Base-by-base conservation (phyloP, 1,140 invertebrate species). In the Ylistrum balloti region DNA sequence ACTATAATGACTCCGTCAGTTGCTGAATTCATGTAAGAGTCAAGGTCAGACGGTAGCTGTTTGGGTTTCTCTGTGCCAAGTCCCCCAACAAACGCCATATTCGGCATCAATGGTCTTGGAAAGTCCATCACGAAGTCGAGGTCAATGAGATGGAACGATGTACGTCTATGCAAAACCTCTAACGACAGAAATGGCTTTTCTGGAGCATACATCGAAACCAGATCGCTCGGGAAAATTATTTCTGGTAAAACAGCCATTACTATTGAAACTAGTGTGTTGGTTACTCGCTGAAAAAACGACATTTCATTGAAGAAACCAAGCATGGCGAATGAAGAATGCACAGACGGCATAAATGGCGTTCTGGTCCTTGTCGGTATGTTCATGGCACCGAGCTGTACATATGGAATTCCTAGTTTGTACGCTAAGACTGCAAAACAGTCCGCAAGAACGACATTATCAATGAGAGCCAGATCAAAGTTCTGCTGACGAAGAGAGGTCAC, bases 1-100 rank as follows among this genome's bases (percentile, higher is more conserved):
- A 92, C 91, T 34, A 94, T 33, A 33, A 94, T 88, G 35, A 92
- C 89, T 9, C 93, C 92, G 33, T 92, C 34, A n/a, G 45, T 85
- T 11, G 85, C 88, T 38, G 74, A 41, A 41, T 86, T 33, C 85
- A 86, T 86, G 20, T 87, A 87, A 1, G 45, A 33, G 0, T 48
- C n/a, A 0, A 90, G 20, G 22, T 28, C n/a, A 11, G 22, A 28
- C 13, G 35, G 17, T 7, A 90, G 32, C 13, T n/a, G 35, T 15
- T 90, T 22, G 2, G 89, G 56, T 33, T 20, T 0, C 28, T 45
- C 86, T 33, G 89, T 87, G n/a, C 28, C 20, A 7, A 90, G n/a
- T 48, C 89, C 89, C 15, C 89, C 89, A 33, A 89, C 35, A 89
- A 85, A 74, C 15, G 32, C 56, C 56, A 34, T 11, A 45, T 89